Evolutionary conservation across 2,113 vertebrate species (phyloP).

Genomic region (Turdus rufiventris): DNA sequence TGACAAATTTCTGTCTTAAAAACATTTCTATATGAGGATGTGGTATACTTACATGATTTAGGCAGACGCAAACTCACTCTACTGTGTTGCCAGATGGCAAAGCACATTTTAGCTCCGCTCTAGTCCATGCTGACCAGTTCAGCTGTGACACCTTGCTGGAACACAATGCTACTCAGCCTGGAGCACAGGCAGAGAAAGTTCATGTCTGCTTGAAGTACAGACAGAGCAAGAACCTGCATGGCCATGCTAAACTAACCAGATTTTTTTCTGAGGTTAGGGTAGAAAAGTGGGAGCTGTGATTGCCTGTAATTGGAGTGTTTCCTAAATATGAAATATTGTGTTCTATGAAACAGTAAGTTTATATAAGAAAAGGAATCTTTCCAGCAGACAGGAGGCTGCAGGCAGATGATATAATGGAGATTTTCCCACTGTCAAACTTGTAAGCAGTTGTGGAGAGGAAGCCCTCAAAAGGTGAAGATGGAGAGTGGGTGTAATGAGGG

Average conservation of each 20-base stretch:
- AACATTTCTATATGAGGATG: not conserved
- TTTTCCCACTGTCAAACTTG: conserved; percentile 20
- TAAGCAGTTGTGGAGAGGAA: conserved; percentile 27
- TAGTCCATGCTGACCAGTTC: not conserved
- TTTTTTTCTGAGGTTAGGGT: not conserved
- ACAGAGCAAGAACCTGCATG: not conserved
- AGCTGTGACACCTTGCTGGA: not conserved
- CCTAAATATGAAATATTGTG: conserved; percentile 4
- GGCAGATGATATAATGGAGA: conserved; percentile 33
- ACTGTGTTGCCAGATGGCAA: not conserved
- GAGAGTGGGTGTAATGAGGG: conserved; percentile 46
- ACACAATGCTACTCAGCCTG: not conserved
- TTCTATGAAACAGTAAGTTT: not conserved
- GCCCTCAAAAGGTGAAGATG: conserved; percentile 15
- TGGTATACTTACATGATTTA: not conserved
- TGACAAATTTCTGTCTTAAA: not conserved
- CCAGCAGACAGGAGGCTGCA: conserved; percentile 15
- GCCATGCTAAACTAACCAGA: not conserved
- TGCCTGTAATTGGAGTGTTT: not conserved
- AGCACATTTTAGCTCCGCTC: not conserved
- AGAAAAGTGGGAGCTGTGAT: not conserved
- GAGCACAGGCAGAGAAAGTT: not conserved
- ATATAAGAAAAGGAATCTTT: not conserved
- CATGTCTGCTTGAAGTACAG: not conserved
- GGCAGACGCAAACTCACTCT: not conserved